phyloP scores from a whole-genome alignment of 2,888 invertebrate species.

The Scaptomyza reducta region DNA sequence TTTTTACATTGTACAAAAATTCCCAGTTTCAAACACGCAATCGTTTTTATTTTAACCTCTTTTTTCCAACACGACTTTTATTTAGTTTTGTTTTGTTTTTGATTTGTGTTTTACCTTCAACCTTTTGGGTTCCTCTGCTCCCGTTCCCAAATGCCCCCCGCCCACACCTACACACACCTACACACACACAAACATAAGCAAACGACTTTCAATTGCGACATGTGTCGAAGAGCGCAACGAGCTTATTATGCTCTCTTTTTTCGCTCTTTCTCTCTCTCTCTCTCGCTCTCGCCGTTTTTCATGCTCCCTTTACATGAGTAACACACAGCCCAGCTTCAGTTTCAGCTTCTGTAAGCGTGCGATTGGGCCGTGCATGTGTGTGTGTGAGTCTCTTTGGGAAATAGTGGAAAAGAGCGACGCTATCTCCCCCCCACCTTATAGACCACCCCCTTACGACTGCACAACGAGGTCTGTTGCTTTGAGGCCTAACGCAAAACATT shows the following conservation, averaged over 20 bases:
- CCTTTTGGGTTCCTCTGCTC: slow-evolving; percentile 65
- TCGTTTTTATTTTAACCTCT: slow-evolving; percentile 62
- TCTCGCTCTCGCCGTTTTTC: slow-evolving; percentile 3
- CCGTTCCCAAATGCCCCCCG: slow-evolving; percentile 26
- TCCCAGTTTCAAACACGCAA: slow-evolving; percentile 52
- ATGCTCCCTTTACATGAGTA: slow-evolving; percentile 58
- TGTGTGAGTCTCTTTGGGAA: slow-evolving; percentile 59
- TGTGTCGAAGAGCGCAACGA: slow-evolving; percentile 53
- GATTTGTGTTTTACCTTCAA: slow-evolving; percentile 73
- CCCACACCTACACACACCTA: slow-evolving; percentile 32
- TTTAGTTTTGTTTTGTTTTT: slow-evolving; percentile 55
- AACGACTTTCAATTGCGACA: slow-evolving; percentile 78
- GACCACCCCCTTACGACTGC: slow-evolving; percentile 19
- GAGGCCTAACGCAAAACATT: slow-evolving; percentile 81
- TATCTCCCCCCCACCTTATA: slow-evolving; percentile 1
- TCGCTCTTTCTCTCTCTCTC: slow-evolving; percentile 6
- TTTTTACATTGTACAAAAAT: too few species aligned
- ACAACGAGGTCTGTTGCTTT: slow-evolving; percentile 75
- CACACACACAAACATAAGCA: slow-evolving; percentile 18
- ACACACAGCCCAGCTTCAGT: slow-evolving; percentile 69
- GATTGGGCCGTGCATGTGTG: slow-evolving; percentile 27
- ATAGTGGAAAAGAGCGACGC: slow-evolving; percentile 73
- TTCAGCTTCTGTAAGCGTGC: slow-evolving; percentile 56
- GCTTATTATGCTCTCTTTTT: slow-evolving; percentile 33
- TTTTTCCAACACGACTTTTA: slow-evolving; percentile 54